phyloP scores from a whole-genome alignment of 2,888 invertebrate genomes.

The Lepidochrysops patricia region DNA sequence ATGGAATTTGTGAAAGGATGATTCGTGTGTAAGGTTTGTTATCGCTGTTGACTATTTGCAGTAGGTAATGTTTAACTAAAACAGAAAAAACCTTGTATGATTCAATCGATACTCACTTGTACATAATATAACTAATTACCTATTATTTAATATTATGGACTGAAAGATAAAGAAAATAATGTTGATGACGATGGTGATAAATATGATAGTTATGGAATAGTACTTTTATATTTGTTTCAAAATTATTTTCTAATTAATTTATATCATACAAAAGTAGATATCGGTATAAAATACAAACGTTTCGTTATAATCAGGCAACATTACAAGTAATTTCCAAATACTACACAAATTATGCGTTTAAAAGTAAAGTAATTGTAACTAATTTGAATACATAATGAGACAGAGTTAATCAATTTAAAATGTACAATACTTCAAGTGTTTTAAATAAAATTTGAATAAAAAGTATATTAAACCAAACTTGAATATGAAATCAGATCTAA shows the following conservation, averaged over 20 bases:
- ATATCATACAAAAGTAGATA: background rate
- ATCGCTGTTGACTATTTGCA: background rate
- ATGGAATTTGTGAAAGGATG: slow-evolving; percentile 7
- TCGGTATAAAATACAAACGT: background rate
- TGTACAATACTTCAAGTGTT: background rate
- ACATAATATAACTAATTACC: too few species aligned
- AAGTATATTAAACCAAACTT: background rate
- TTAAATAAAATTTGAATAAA: background rate
- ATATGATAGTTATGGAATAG: background rate
- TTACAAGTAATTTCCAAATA: background rate
- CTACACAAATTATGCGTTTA: background rate
- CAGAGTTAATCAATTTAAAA: background rate
- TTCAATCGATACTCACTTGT: too few species aligned
- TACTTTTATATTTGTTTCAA: background rate
- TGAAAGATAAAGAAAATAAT: background rate
- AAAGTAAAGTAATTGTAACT: background rate
- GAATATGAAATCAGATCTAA: background rate
- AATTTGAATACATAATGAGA: background rate
- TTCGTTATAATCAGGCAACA: background rate
- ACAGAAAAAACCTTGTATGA: background rate
- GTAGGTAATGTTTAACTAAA: background rate
- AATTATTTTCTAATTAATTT: background rate
- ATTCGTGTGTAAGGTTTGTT: background rate
- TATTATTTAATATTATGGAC: too few species aligned
- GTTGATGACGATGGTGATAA: background rate